A percentile compares a stretch with the other conserved stretches of the same genome.
phyloP scores from a whole-genome alignment of 2,888 invertebrate genomes.

The Pheosia gnoma region DNA sequence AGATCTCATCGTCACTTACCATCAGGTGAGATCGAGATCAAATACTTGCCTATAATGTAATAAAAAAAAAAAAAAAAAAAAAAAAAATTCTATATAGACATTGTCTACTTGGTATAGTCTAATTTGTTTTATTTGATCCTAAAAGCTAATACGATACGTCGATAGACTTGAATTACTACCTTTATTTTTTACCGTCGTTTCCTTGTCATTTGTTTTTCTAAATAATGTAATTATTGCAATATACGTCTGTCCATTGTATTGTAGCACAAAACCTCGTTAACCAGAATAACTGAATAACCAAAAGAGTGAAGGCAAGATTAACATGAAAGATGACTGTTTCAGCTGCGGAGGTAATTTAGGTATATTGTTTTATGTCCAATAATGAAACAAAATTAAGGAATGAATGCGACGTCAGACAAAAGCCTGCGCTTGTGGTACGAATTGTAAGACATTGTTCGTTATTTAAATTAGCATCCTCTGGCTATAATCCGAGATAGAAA shows the following conservation, averaged over 20 bases:
- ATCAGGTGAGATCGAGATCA: too few relatives aligned
- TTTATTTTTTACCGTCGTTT: too few relatives aligned
- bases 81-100: too few relatives aligned
- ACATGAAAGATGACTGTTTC: conserved; percentile 21
- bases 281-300: neutral
- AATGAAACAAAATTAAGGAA: conserved; percentile 44
- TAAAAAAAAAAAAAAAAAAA: too few relatives aligned
- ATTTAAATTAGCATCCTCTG: neutral
- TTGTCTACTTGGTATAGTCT: too few relatives aligned
- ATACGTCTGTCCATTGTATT: neutral
- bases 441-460: neutral
- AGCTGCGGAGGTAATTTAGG: conserved; percentile 31
- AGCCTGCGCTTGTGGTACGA: conserved; percentile 24
- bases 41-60: too few relatives aligned
- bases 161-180: too few relatives aligned
- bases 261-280: conserved; percentile 10
- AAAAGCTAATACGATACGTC: too few relatives aligned
- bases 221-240: neutral
- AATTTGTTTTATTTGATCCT: too few relatives aligned
- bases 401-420: conserved; percentile 39
- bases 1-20: too few relatives aligned
- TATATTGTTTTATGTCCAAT: conserved; percentile 42
- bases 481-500: too few relatives aligned
- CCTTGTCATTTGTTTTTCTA: neutral
- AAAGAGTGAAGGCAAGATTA: conserved; percentile 15